phyloP scores from a whole-genome alignment of 2,797 vertebrate genomes.

The Sparus aurata region DNA sequence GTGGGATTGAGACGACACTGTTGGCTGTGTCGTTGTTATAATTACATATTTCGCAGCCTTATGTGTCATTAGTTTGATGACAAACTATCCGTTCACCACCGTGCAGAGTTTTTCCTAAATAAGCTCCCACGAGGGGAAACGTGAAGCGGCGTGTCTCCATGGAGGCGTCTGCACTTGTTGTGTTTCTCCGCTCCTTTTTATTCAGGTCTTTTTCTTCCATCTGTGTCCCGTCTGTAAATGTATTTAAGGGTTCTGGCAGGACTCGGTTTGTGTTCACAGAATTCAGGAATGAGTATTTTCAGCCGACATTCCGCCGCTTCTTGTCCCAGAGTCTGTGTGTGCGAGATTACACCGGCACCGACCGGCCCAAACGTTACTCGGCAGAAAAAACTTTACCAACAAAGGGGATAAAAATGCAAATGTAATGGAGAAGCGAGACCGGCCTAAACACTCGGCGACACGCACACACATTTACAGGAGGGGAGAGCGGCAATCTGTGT shows the following conservation, averaged over 20 bases:
- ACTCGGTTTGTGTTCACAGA: conserved; percentile 7
- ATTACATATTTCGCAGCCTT: no score
- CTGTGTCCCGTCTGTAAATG: not conserved
- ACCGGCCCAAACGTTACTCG: conserved; percentile 1
- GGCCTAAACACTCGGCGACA: conserved; percentile 4
- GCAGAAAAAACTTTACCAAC: conserved; percentile 20
- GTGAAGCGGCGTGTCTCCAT: no score
- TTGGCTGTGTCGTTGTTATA: no score
- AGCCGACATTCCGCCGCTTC: not conserved
- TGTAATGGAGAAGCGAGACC: conserved; percentile 37
- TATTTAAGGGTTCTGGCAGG: conserved; percentile 6
- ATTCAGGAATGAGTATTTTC: conserved; percentile 1
- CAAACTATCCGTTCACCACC: no score
- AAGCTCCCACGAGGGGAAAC: no score
- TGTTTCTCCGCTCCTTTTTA: not conserved
- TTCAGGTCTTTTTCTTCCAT: not conserved
- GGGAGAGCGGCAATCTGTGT: conserved; percentile 47
- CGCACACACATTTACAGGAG: conserved; percentile 17
- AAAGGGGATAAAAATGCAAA: conserved; percentile 45
- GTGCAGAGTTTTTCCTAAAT: no score
- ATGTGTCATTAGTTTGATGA: no score
- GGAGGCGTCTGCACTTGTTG: not conserved
- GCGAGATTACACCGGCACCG: conserved; percentile 20
- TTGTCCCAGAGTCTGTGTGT: conserved; percentile 8
- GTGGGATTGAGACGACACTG: no score